A percentile compares a stretch with the other conserved stretches of the same genome.
These are phyloP conservation scores for Aplochiton taeniatus DNA, from an alignment of 2,797 vertebrate species.

Conservation along the genomic window DNA sequence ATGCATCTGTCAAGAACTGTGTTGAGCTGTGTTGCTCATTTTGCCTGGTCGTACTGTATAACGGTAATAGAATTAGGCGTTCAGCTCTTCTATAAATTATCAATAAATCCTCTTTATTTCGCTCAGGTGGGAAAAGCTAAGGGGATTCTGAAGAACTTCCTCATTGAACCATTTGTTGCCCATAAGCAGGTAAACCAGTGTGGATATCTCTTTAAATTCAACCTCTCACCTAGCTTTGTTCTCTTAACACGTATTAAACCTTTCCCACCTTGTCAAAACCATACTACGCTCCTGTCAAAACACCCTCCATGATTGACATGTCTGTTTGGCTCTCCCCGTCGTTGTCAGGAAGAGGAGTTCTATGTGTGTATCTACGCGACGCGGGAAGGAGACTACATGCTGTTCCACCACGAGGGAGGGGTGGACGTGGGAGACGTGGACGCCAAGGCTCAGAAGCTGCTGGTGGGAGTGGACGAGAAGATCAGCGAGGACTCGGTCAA, in stretches of 20 bases:
- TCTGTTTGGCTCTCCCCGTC: neutral
- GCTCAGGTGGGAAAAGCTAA: constrained; percentile 91
- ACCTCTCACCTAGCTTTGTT: neutral
- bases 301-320: neutral
- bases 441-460: constrained; percentile 87
- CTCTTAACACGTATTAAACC: neutral
- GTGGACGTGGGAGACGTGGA: constrained; percentile 96
- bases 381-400: constrained; percentile 89
- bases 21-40: neutral
- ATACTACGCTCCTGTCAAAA: neutral
- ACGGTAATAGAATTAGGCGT: neutral
- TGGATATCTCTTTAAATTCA: neutral
- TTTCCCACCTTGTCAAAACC: neutral
- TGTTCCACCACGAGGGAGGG: constrained; percentile 94
- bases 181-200: constrained; percentile 85
- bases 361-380: constrained; percentile 92
- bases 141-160: constrained; percentile 93
- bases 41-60: neutral
- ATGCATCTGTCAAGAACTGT: neutral
- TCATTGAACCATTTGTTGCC: constrained; percentile 93
- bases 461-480: constrained; percentile 87
- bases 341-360: constrained; percentile 90
- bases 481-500: constrained; percentile 80
- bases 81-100: neutral
- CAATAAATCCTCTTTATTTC: constrained; percentile 8